Evolutionary conservation across 2,113 vertebrate species (phyloP), one percentile per base, ranked within the genome.

Genomic region (Dascyllus trimaculatus): DNA sequence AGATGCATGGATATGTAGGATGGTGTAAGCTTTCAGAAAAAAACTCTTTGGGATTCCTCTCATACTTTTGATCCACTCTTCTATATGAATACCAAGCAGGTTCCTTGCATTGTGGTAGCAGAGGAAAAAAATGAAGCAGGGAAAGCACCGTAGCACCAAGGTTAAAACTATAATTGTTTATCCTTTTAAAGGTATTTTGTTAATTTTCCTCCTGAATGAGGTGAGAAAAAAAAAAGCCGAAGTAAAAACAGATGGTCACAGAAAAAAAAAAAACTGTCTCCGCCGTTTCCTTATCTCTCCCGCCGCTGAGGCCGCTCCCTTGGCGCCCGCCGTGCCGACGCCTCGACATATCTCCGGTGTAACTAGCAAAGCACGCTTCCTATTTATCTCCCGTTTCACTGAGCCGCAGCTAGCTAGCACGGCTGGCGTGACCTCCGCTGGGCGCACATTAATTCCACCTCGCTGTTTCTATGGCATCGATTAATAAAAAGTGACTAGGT

Each of bases 401-500:
- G 57, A 84, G 87, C 88, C 3, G 52, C 57, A 17, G 82, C 68
- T 76, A 68, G 80, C 88, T 69, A 90, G 92, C 91, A 78, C 92
- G 95, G 91, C 87, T 84, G 87, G 89, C 92, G 83, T 91, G 96
- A 98, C 97, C 97, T 97, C 96, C 90, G 95, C 95, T 95, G 95
- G 92, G 95, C 91, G 89, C 91, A 89, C 96, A 97, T 98, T 98
- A 95, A 98, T 98, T 97, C 96, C 95, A 95, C 95, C 95, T 96
- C 95, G 88, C 94, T 93, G 92, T 96, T 96, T 96, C 96, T 94
- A 91, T 94, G 93, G 95, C 95, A 90, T 96, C 96, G 95, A 99
- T 98, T 97, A 98, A 99, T 99, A 98, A 97, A 97, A 98, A 95
- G 95, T 98, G 97, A 98, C 96, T 94, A 94, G 91, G 89, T 96